Percentiles rank a stretch among this genome's conserved stretches.
These are phyloP conservation scores for Poecilia picta DNA, from an alignment of 2,797 vertebrate species.

Conservation along the genomic window DNA sequence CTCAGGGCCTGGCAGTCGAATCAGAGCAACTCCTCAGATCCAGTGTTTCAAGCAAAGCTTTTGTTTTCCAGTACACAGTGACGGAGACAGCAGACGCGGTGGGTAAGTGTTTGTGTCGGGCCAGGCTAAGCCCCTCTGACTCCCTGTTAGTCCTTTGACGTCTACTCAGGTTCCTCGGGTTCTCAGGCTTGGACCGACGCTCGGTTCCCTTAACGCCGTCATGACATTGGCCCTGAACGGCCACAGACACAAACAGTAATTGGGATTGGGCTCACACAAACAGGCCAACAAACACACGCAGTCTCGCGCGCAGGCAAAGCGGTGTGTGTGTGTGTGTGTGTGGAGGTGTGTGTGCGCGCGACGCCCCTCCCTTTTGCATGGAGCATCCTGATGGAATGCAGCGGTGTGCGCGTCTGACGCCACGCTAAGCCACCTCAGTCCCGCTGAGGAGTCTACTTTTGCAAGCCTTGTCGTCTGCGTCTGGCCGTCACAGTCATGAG, in stretches of 20 bases:
- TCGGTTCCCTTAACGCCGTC: conserved; percentile 55
- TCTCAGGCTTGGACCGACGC: conserved; percentile 70
- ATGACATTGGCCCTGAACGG: conserved; percentile 65
- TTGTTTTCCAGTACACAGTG: conserved; percentile 81
- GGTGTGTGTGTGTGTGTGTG: not conserved
- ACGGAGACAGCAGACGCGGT: conserved; percentile 77
- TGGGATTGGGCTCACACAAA: conserved; percentile 61
- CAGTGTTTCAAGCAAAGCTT: conserved; percentile 75
- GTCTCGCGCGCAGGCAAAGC: conserved; percentile 33
- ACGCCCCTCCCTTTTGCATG: conserved; percentile 59
- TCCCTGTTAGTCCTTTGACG: conserved; percentile 76
- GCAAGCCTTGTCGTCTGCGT: conserved; percentile 80
- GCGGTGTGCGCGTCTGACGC: conserved; percentile 83
- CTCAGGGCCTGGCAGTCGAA: conserved; percentile 43
- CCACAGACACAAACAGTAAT: conserved; percentile 80
- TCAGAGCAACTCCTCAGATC: conserved; percentile 58
- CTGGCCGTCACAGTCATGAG: conserved; percentile 83
- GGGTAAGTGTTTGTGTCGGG: conserved; percentile 79
- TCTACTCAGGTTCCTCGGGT: conserved; percentile 74
- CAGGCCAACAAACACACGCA: conserved; percentile 34
- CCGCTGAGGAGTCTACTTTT: conserved; percentile 81
- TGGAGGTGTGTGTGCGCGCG: not conserved
- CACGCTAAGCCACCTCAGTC: conserved; percentile 83
- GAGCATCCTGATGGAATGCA: conserved; percentile 76
- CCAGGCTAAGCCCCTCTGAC: conserved; percentile 75